phyloP scores from a whole-genome alignment of 1,140 invertebrate genomes.

The Anoplolepis gracilipes region DNA sequence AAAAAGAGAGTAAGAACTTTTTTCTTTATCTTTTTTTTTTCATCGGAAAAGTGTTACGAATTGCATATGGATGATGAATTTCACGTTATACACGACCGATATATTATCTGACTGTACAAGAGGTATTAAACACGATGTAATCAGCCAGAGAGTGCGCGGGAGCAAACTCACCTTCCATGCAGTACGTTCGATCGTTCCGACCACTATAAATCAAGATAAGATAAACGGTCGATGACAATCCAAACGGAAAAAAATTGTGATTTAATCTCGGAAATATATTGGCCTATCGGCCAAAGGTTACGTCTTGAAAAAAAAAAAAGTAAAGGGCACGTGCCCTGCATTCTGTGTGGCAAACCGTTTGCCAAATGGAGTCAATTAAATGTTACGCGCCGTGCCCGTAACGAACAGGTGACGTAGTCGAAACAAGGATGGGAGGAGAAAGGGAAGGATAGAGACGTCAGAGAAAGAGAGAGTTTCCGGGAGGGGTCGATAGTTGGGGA shows the following conservation, averaged over 20 bases:
- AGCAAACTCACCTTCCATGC: constrained; percentile 12
- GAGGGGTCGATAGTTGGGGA: constrained; percentile 15
- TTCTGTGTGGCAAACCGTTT: not conserved
- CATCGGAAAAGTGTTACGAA: not conserved
- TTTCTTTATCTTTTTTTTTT: not conserved
- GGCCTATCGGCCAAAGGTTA: constrained; percentile 12
- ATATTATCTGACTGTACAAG: not conserved
- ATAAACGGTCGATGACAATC: constrained; percentile 46
- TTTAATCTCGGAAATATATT: constrained; percentile 45
- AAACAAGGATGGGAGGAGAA: not conserved
- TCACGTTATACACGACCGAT: not conserved
- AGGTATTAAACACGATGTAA: constrained; percentile 37
- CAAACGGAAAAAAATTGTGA: constrained; percentile 36
- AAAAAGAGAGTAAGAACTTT: not conserved
- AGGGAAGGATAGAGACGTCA: constrained; percentile 34
- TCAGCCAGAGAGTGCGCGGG: not conserved
- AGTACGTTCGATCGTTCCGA: not conserved
- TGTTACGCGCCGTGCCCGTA: constrained; percentile 14
- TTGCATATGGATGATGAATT: not conserved
- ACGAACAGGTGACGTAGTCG: constrained; percentile 48
- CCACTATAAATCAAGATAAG: constrained; percentile 45
- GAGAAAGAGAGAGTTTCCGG: constrained; percentile 40
- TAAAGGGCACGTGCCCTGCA: constrained; percentile 5
- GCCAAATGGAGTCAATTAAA: constrained; percentile 58
- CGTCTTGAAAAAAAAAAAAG: constrained; percentile 48